Evolutionary conservation across 2,888 invertebrate species (phyloP).

Genomic region (Cryptus armator): DNA sequence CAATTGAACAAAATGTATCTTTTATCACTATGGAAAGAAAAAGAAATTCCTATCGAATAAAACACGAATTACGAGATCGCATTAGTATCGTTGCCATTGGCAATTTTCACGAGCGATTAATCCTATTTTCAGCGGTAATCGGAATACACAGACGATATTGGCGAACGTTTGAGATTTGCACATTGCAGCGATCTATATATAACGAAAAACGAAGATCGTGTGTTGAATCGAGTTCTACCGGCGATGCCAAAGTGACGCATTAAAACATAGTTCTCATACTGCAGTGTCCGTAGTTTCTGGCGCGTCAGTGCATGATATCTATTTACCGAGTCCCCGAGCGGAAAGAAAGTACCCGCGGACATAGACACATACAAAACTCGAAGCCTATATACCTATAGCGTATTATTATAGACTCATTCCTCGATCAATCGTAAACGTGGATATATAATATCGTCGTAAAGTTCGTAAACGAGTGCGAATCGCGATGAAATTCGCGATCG

Average conservation of each 20-base stretch:
- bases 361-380: background rate
- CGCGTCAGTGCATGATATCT: slow-evolving; percentile 55
- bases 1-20: too few species aligned
- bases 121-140: too few species aligned
- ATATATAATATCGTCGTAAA: background rate
- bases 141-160: background rate
- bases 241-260: slow-evolving; percentile 65
- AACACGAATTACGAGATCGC: too few species aligned
- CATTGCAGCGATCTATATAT: slow-evolving; percentile 25
- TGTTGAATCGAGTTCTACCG: slow-evolving; percentile 43
- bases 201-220: slow-evolving; percentile 50
- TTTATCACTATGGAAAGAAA: too few species aligned
- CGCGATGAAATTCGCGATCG: background rate
- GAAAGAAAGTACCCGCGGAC: slow-evolving; percentile 5
- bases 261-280: slow-evolving; percentile 67
- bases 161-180: background rate
- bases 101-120: too few species aligned
- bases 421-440: slow-evolving; percentile 8
- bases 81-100: too few species aligned
- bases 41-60: too few species aligned
- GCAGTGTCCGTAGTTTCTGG: slow-evolving; percentile 63
- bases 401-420: slow-evolving; percentile 4
- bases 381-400: background rate
- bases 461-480: background rate
- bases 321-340: slow-evolving; percentile 51